Evolutionary conservation across 1,140 invertebrate genomes (phyloP), one percentile per base, ranked within the genome.

Genomic region (Heliconius himera): DNA sequence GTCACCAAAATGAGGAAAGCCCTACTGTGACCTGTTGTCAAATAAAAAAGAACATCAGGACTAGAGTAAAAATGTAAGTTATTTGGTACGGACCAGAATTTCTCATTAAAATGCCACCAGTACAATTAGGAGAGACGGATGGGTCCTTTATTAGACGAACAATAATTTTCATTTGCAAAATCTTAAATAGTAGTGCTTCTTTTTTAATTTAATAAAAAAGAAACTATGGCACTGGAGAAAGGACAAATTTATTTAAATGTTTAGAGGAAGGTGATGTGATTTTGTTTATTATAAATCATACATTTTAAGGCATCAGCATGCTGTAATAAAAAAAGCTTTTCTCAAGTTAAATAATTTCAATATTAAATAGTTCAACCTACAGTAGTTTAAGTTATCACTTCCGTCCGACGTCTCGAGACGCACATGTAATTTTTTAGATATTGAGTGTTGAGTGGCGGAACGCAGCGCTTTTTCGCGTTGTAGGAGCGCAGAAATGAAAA

Each of bases 51-150:
- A 46, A 22, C 1, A 56, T 22, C 54, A 56, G n/a, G 1, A 56
- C 54, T 8, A 56, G 8, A 56, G 54, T 56, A n/a, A n/a, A 56
- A 56, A 22, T 56, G 54, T 56, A 11, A 56, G 54, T 56, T 56
- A 74, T 74, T 60, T 74, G 20, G 73, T 0, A 36, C 18, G 51
- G 22, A 20, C 20, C 6, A 74, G 51, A 74, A 74, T 74, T 74
- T 74, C 51, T 74, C 38, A 74, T 74, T 74, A 74, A 56, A 74
- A 56, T 74, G 33, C 51, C 73, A 36, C 49, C 49, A 26, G 73
- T 74, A 60, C 73, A 74, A 74, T 74, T 74, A 74, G 49, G 56
- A 29, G 26, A 54, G 73, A 73, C 26, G 46, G 41, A 74, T 22
- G 73, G 29, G 8, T 56, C 51, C 73, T 74, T 74, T 74, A 74